Conservation (phyloP, 1,140 invertebrate species). For the Amyelois transitella region DNA sequence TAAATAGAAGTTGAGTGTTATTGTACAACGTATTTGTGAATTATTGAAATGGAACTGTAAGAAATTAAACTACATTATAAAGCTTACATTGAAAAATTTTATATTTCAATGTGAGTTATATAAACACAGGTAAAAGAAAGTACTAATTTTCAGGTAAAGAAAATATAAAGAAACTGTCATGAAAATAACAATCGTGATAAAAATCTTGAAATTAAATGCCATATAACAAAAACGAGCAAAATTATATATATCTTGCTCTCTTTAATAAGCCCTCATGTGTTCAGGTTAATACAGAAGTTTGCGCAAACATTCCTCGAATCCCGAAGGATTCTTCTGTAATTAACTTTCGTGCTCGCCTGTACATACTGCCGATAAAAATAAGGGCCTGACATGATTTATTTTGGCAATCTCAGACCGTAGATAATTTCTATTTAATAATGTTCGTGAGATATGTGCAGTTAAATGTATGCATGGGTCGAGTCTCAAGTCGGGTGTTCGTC, state of each 20-base stretch:
- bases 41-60: background rate
- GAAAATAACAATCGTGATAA: too few species aligned
- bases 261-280: background rate
- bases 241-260: too few species aligned
- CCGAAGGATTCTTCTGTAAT: slow-evolving; percentile 15
- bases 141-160: too few species aligned
- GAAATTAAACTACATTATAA: too few species aligned
- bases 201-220: too few species aligned
- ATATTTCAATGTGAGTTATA: too few species aligned
- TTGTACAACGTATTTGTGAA: background rate
- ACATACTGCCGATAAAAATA: slow-evolving; percentile 9
- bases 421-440: slow-evolving; percentile 19
- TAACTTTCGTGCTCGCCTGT: slow-evolving; percentile 12
- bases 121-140: too few species aligned
- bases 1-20: background rate
- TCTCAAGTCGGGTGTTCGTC: background rate
- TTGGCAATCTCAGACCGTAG: background rate
- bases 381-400: slow-evolving; percentile 17
- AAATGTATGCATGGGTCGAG: background rate
- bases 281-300: background rate
- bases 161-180: too few species aligned
- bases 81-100: too few species aligned
- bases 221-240: background rate
- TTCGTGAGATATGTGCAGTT: background rate
- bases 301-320: slow-evolving; percentile 12